phyloP scores from a whole-genome alignment of 2,113 vertebrate genomes.

The Salminus brasiliensis region DNA sequence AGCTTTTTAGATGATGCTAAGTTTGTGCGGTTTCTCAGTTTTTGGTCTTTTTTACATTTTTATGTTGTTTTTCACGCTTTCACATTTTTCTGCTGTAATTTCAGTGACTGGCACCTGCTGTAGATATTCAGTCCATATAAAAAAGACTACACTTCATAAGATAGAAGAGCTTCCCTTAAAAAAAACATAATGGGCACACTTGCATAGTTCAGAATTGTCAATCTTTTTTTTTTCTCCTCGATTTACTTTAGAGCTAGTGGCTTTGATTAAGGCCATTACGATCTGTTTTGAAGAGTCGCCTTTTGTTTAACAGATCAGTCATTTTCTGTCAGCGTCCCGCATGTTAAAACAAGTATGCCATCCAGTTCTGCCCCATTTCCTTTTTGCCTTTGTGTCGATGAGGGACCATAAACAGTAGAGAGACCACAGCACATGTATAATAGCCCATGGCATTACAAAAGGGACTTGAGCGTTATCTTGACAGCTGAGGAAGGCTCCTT shows the following conservation, averaged over 20 bases:
- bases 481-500: slow-evolving; percentile 66
- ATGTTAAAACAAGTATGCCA: slow-evolving; percentile 63
- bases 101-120: slow-evolving; percentile 23
- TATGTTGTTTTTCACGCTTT: slow-evolving; percentile 60
- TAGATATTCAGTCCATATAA: neutral
- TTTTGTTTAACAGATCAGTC: slow-evolving; percentile 62
- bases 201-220: slow-evolving; percentile 57
- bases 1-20: slow-evolving; percentile 51
- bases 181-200: slow-evolving; percentile 40
- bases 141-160: neutral
- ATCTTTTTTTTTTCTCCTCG: slow-evolving; percentile 41
- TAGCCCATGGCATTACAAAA: slow-evolving; percentile 68
- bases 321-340: slow-evolving; percentile 53
- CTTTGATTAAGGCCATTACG: slow-evolving; percentile 71
- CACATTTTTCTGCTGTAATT: slow-evolving; percentile 17
- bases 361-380: slow-evolving; percentile 71
- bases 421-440: slow-evolving; percentile 60
- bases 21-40: slow-evolving; percentile 29
- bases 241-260: slow-evolving; percentile 30
- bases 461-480: slow-evolving; percentile 70
- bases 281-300: slow-evolving; percentile 67
- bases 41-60: slow-evolving; percentile 56
- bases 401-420: slow-evolving; percentile 57
- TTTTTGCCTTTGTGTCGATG: slow-evolving; percentile 64
- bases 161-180: slow-evolving; percentile 21